These are phyloP conservation scores for Cephus sareptanus DNA, from an alignment of 2,888 invertebrate species.

Conservation along the genomic window DNA sequence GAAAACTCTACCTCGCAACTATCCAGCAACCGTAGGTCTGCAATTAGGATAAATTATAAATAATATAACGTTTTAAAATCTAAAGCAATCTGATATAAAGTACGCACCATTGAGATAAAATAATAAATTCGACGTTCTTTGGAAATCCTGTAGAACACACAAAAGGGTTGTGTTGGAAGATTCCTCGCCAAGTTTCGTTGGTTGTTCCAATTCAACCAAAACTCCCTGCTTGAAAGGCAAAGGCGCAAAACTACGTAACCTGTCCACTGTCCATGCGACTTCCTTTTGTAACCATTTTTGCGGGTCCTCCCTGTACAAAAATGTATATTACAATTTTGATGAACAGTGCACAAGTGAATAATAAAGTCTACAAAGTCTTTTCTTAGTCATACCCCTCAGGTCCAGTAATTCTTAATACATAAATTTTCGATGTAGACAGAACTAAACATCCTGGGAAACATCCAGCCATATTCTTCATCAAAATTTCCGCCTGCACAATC, in stretches of 20 bases:
- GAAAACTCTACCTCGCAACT: slow-evolving; percentile 64
- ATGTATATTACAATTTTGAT: not conserved
- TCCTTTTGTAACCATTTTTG: slow-evolving; percentile 69
- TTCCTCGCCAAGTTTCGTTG: slow-evolving; percentile 56
- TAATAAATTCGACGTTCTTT: slow-evolving; percentile 68
- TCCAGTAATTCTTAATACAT: slow-evolving; percentile 68
- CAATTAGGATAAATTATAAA: slow-evolving; percentile 13
- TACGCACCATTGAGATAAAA: slow-evolving; percentile 66
- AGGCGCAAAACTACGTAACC: slow-evolving; percentile 66
- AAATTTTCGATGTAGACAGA: slow-evolving; percentile 69
- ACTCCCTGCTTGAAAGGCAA: slow-evolving; percentile 71
- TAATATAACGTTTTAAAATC: slow-evolving; percentile 2
- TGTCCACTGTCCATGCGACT: slow-evolving; percentile 66
- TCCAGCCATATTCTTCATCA: slow-evolving; percentile 60
- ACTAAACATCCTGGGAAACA: slow-evolving; percentile 67
- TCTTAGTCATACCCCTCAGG: slow-evolving; percentile 57
- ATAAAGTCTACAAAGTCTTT: slow-evolving; percentile 2
- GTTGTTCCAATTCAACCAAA: slow-evolving; percentile 65
- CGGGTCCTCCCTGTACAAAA: slow-evolving; percentile 67
- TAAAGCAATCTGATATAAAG: not conserved
- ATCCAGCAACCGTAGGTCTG: slow-evolving; percentile 64
- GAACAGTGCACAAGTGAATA: not conserved
- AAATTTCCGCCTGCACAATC: slow-evolving; percentile 56
- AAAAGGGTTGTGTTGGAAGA: slow-evolving; percentile 49
- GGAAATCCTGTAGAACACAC: slow-evolving; percentile 68